Percentiles rank a stretch among this genome's conserved stretches.
Conservation (phyloP, 35 echinoderm and acorn worm genomes). For the Acanthaster planci region DNA sequence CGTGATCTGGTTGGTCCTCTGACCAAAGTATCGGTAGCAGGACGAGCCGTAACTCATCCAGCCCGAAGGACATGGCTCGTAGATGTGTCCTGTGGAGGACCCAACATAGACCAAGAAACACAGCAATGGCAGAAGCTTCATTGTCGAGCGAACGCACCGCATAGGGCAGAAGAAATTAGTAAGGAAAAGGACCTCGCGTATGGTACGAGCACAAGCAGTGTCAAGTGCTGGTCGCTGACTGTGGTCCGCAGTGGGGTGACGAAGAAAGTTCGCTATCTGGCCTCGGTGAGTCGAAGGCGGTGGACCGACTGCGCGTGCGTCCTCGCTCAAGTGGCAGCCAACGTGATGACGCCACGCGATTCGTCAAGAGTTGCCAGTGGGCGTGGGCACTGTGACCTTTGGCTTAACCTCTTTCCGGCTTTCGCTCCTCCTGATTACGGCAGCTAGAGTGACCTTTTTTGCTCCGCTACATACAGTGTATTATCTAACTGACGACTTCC, state of each 20-base stretch:
- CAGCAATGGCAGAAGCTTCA: slow-evolving; percentile 5
- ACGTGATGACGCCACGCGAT: neutral
- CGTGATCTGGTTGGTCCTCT: neutral
- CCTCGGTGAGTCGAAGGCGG: neutral
- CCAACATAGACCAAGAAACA: neutral
- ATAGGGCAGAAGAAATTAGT: no score
- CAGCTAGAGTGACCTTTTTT: no score
- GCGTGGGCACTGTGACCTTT: slow-evolving; percentile 7
- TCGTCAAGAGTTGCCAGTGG: neutral
- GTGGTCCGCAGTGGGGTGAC: neutral
- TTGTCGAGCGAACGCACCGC: neutral
- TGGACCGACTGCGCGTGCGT: neutral
- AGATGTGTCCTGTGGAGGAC: neutral
- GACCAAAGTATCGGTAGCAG: slow-evolving; percentile 9
- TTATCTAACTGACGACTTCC: no score
- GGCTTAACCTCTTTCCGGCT: neutral
- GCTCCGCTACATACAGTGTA: no score
- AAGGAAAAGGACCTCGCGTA: no score
- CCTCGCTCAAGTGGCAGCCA: neutral
- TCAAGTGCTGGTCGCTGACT: neutral
- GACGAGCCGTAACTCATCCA: neutral
- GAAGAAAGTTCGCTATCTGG: neutral
- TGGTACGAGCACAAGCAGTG: neutral
- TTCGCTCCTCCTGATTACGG: no score
- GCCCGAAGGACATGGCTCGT: neutral